These are phyloP conservation scores for Eilema sororculum DNA, from an alignment of 2,888 invertebrate genomes.

Conservation along the genomic window DNA sequence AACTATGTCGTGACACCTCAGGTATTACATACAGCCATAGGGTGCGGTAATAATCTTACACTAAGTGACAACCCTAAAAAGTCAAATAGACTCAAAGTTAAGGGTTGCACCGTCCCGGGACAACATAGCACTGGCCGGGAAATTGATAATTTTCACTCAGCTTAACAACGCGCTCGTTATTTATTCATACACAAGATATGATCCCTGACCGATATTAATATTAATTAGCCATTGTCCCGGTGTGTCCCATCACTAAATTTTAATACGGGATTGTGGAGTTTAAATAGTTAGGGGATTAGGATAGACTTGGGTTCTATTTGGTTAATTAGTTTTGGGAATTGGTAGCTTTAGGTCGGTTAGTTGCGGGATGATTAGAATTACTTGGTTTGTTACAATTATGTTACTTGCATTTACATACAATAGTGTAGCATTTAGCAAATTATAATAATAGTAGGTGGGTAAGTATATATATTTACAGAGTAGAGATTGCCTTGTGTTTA, in stretches of 20 bases:
- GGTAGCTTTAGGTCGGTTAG: conserved; percentile 31
- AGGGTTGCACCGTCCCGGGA: conserved; percentile 66
- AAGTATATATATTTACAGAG: too few relatives aligned
- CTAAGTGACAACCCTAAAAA: conserved; percentile 65
- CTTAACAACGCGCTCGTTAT: conserved; percentile 75
- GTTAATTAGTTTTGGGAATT: conserved; percentile 61
- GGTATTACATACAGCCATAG: background rate
- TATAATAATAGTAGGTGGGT: too few relatives aligned
- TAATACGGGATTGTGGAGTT: conserved; percentile 68
- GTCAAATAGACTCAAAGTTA: conserved; percentile 71
- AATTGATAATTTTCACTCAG: conserved; percentile 82
- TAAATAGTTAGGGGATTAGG: conserved; percentile 54
- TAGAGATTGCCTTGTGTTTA: too few relatives aligned
- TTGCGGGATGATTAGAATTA: conserved; percentile 19
- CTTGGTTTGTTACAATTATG: background rate
- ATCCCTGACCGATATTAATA: conserved; percentile 80
- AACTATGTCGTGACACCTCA: too few relatives aligned
- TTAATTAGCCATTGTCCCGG: conserved; percentile 75
- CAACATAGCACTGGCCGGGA: conserved; percentile 57
- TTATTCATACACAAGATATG: conserved; percentile 82
- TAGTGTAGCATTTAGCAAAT: background rate
- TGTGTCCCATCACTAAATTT: conserved; percentile 73
- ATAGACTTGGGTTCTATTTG: conserved; percentile 52
- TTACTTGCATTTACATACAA: background rate
- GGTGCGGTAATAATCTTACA: too few relatives aligned